Evolutionary conservation across 2,113 vertebrate species (phyloP).

Genomic region (Puffinus mauretanicus): DNA sequence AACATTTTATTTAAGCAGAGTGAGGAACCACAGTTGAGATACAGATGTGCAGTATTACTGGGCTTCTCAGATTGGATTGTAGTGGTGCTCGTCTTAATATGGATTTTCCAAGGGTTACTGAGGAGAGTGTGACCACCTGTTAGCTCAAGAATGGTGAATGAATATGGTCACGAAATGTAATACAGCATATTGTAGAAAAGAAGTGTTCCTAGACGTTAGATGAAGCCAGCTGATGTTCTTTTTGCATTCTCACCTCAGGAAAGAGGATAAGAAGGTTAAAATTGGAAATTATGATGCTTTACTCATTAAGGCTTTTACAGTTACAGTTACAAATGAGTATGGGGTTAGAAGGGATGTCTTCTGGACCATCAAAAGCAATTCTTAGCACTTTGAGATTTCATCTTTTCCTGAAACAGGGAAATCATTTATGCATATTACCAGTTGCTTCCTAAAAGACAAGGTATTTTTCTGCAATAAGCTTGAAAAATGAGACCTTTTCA

Average conservation of each 20-base stretch:
- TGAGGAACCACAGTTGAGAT: not conserved
- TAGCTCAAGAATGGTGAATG: not conserved
- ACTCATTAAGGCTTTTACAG: not conserved
- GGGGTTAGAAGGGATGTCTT: not conserved
- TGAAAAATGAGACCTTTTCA: not conserved
- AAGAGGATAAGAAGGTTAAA: not conserved
- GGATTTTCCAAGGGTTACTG: not conserved
- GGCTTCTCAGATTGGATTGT: not conserved
- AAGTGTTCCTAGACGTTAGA: not conserved
- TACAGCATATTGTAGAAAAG: not conserved
- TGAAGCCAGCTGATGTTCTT: not conserved
- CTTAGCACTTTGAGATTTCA: not conserved
- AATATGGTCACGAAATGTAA: not conserved
- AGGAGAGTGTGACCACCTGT: not conserved
- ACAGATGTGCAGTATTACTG: not conserved
- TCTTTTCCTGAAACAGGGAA: not conserved
- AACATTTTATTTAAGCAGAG: not conserved
- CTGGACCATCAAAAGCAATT: constrained; percentile 1
- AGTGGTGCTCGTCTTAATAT: not conserved
- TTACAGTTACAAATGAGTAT: not conserved
- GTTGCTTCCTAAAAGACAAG: not conserved
- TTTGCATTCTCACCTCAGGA: not conserved
- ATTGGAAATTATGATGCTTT: not conserved
- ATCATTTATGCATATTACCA: not conserved
- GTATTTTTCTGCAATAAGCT: constrained; percentile 4